phyloP scores from a whole-genome alignment of 64 coral and sea anemone genomes.

The Dendronephthya gigantea region DNA sequence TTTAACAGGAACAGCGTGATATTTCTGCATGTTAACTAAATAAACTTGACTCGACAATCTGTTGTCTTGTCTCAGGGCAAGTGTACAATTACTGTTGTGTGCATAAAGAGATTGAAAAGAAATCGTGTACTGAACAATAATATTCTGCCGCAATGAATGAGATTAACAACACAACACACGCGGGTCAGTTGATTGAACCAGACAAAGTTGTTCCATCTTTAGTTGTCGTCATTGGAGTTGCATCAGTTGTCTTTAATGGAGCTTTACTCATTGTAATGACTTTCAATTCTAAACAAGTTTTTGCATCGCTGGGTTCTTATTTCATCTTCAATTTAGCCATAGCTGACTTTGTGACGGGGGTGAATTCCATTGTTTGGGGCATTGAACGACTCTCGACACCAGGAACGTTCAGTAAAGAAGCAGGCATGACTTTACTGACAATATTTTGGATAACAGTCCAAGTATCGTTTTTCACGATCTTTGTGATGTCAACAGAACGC shows the following conservation, averaged over 20 bases:
- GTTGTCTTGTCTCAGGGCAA: background rate
- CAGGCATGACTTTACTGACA: background rate
- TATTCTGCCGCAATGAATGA: background rate
- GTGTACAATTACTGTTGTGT: background rate
- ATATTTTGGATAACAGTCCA: slow-evolving; percentile 4
- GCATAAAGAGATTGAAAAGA: no score
- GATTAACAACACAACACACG: background rate
- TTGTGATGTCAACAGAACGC: background rate
- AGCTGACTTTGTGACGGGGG: background rate
- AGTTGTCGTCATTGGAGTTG: background rate
- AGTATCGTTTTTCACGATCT: background rate
- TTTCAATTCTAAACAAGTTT: slow-evolving; percentile 2
- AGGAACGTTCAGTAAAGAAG: background rate
- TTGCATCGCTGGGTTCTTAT: background rate
- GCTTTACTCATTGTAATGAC: background rate
- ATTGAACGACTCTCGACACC: background rate
- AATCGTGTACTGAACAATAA: no score
- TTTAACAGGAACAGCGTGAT: background rate
- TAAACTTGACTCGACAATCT: background rate
- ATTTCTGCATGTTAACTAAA: background rate
- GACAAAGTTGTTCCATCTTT: background rate
- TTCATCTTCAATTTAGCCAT: background rate
- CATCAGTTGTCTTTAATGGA: background rate
- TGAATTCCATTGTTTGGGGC: background rate
- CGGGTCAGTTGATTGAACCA: background rate